Percentiles rank a stretch among this genome's conserved stretches.
Conservation (phyloP, 2,797 vertebrate genomes). For the Megaceryle alcyon region DNA sequence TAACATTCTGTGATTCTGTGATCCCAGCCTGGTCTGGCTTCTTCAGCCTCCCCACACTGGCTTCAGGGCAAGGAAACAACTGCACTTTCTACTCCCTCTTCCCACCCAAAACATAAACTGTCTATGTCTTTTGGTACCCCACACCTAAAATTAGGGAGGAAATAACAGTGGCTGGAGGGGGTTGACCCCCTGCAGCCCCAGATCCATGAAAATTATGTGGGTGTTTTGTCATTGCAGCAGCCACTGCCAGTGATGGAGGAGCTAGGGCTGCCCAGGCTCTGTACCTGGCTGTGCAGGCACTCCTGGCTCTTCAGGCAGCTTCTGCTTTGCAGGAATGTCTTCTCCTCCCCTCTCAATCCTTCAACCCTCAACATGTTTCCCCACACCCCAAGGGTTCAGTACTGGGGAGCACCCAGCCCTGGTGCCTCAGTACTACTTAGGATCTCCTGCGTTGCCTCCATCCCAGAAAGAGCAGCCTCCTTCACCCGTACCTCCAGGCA, state of each 20-base stretch:
- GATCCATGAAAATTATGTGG: neutral
- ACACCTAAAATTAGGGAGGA: neutral
- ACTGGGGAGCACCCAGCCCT: neutral
- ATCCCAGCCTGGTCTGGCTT: no score
- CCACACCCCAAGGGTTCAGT: neutral
- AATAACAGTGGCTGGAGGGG: neutral
- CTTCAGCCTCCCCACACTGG: neutral
- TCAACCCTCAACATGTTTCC: neutral
- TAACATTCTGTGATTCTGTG: no score
- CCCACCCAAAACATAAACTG: neutral
- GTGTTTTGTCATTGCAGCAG: neutral
- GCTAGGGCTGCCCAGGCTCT: neutral
- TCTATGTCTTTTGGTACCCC: neutral
- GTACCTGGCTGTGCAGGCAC: neutral
- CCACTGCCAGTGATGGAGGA: neutral
- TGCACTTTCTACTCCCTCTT: neutral
- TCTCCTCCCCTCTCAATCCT: neutral
- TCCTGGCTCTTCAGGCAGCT: neutral
- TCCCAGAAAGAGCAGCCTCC: fast-evolving
- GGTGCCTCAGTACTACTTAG: neutral
- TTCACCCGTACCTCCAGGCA: neutral
- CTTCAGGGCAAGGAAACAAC: neutral
- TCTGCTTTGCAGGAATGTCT: neutral
- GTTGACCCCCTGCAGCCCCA: neutral
- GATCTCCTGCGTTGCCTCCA: fast-evolving